phyloP scores from a whole-genome alignment of 2,888 invertebrate species.

The Pimpla rufipes region DNA sequence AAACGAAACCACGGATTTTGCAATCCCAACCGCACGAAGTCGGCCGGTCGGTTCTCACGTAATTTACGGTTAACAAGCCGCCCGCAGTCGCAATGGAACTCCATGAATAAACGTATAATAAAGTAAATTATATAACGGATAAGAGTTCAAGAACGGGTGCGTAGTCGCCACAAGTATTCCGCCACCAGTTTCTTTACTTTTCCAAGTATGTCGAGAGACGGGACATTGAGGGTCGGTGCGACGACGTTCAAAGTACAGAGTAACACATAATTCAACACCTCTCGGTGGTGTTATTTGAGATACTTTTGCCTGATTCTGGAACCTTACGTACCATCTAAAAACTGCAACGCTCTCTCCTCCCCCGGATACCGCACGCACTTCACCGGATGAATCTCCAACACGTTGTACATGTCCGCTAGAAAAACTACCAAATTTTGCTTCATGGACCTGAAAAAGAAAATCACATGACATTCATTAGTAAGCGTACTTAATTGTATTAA shows the following conservation, averaged over 20 bases:
- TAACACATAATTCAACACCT: conserved; percentile 39
- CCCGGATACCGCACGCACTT: conserved; percentile 95
- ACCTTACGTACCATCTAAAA: conserved; percentile 85
- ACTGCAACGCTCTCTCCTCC: conserved; percentile 87
- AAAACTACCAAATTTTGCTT: conserved; percentile 96
- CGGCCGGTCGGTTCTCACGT: conserved; percentile 6
- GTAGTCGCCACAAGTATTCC: conserved; percentile 74
- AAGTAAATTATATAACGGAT: conserved; percentile 80
- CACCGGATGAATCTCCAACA: conserved; percentile 96
- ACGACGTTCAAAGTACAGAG: conserved; percentile 52
- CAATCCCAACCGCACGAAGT: conserved; percentile 1
- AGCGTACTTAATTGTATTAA: neutral
- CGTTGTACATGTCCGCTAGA: conserved; percentile 97
- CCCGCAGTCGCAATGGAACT: conserved; percentile 74
- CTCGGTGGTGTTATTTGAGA: conserved; percentile 5
- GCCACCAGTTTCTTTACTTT: conserved; percentile 72
- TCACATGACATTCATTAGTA: neutral
- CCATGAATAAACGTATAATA: conserved; percentile 79
- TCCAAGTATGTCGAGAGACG: conserved; percentile 32
- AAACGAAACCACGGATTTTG: conserved; percentile 19
- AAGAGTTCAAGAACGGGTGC: conserved; percentile 75
- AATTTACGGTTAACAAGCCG: conserved; percentile 42
- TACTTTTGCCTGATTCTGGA: conserved; percentile 48
- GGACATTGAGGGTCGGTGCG: conserved; percentile 63
- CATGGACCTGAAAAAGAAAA: conserved; percentile 91